Conservation (phyloP, 2,113 vertebrate genomes). For the Anarhynchus alexandrinus region DNA sequence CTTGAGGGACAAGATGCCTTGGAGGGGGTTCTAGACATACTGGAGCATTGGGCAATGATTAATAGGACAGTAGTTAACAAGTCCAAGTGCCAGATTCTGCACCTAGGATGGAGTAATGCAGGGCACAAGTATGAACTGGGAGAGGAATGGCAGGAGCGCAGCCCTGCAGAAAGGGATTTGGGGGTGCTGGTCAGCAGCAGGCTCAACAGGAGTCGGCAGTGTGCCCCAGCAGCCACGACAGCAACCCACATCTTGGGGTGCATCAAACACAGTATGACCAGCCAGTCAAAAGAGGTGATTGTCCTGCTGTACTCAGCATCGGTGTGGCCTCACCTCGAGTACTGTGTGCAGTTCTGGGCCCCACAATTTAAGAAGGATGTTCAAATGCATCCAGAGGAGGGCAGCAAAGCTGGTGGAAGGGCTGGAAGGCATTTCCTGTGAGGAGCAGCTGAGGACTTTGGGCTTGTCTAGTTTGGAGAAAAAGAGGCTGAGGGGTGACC, state of each 20-base stretch:
- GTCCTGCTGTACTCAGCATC: accelerated
- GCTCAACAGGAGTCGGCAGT: background rate
- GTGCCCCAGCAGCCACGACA: background rate
- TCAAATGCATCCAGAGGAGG: background rate
- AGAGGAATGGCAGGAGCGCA: background rate
- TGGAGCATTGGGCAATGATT: background rate
- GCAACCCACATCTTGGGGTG: background rate
- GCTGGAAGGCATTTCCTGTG: background rate
- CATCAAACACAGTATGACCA: background rate
- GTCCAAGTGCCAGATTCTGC: background rate
- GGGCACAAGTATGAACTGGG: background rate
- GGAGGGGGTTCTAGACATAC: background rate
- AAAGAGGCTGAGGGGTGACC: background rate
- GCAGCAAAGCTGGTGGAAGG: background rate
- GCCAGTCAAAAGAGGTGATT: accelerated
- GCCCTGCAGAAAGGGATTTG: background rate
- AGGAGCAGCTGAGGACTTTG: background rate
- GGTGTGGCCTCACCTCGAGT: background rate
- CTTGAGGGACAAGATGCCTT: background rate
- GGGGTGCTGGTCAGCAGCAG: background rate
- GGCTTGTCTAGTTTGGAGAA: background rate
- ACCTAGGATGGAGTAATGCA: background rate
- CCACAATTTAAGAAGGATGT: background rate
- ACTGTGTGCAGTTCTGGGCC: background rate
- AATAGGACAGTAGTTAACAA: background rate